Evolutionary conservation across 2,113 vertebrate genomes (phyloP).

Genomic region (Lanius collurio): DNA sequence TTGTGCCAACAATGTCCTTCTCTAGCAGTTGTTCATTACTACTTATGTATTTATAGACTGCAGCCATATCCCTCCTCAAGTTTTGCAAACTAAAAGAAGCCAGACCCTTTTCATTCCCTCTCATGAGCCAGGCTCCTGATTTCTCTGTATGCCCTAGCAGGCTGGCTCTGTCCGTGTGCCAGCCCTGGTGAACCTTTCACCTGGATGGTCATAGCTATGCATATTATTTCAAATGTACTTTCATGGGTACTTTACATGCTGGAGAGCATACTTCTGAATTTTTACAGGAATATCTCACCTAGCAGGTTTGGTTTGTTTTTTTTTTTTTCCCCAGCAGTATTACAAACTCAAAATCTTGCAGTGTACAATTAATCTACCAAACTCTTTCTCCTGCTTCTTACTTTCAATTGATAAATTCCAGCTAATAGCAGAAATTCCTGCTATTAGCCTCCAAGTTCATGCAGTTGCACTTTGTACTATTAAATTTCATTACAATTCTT

Average conservation of each 20-base stretch:
- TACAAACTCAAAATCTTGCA: neutral
- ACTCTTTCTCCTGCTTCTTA: neutral
- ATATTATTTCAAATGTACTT: neutral
- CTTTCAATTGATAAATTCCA: neutral
- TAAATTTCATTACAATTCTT: neutral
- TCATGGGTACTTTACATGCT: accelerated
- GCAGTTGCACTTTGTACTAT: neutral
- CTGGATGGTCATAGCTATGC: neutral
- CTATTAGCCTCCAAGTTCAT: neutral
- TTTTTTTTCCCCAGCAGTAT: neutral
- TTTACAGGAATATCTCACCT: neutral
- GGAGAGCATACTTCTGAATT: neutral
- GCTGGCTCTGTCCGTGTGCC: neutral
- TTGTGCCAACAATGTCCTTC: neutral
- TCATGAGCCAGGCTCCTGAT: neutral
- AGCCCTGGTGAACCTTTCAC: neutral
- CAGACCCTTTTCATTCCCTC: neutral
- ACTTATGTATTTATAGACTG: neutral
- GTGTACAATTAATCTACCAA: neutral
- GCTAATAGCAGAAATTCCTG: neutral
- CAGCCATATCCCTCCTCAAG: neutral
- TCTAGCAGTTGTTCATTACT: neutral
- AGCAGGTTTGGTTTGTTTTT: too few species aligned
- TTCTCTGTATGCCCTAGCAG: neutral
- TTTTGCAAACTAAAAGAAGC: neutral